Base-by-base conservation (phyloP, 2,113 vertebrate species). In the Halcyon senegalensis region DNA sequence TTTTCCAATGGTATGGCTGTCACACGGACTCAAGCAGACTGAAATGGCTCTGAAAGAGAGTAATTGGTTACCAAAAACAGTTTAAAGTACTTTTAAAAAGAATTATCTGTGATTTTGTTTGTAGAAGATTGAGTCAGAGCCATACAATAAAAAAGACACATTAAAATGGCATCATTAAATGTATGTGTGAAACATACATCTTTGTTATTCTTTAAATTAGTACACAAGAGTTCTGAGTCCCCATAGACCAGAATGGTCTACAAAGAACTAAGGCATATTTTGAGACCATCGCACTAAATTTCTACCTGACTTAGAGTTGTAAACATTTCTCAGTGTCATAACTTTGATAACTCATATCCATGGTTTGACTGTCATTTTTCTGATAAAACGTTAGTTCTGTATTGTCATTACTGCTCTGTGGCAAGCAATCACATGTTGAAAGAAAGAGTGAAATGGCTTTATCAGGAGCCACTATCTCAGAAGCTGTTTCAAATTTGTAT, bases 371-470 rank as follows among this genome's bases (percentile, higher is more conserved):
- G 78, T 62, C 69, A 56, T 74, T 87, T 80, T 51, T 88, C 72
- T 72, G 56, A 92, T 87, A 87, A 80, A 94, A 81, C n/a, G 8
- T 79, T 90, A 93, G 44, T 66, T 33, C 35, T 90, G 53, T 24
- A 30, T 76, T 92, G 80, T 62, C 48, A 66, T 72, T 94, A 72
- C 51, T 76, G 41, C 20, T 86, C 56, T 60, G 56, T 72, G 74
- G 56, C 76, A 84, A 91, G 64, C 9, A 79, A 66, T 64, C 51
- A 48, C 27, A 35, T 0, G 0, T 44, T 64, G 60, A 85, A 68
- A 89, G 55, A 89, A 50, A 69, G 53, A 84, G 43, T 55, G 68
- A 94, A 95, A 93, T 68, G 84, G 41, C 88, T 75, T 74, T 90
- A 88, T 88, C 68, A 68, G 68, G 43, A 93, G 19, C 14, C 23